These are phyloP conservation scores for Erebia palarica DNA, from an alignment of 2,888 invertebrate species.

Conservation along the genomic window DNA sequence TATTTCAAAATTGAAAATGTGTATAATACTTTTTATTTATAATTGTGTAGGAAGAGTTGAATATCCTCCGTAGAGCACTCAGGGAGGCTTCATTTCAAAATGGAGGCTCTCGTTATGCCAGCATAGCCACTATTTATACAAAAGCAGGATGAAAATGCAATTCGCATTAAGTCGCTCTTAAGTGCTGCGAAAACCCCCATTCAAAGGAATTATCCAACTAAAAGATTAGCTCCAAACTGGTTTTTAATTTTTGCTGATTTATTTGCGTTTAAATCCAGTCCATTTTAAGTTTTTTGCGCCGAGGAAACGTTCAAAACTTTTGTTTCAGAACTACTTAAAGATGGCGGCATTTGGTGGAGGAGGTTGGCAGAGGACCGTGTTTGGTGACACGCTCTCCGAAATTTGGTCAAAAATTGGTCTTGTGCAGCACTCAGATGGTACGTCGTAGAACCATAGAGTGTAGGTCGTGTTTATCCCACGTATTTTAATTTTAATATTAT, in stretches of 20 bases:
- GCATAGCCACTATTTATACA: conserved; percentile 29
- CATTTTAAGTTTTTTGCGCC: neutral
- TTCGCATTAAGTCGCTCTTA: conserved; percentile 35
- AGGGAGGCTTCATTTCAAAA: conserved; percentile 29
- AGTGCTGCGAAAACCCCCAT: conserved; percentile 31
- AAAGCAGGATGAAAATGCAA: conserved; percentile 34
- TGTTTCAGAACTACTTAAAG: neutral
- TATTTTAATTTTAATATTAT: no score
- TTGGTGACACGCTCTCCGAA: no score
- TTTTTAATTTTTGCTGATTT: conserved; percentile 23
- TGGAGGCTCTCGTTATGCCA: conserved; percentile 32
- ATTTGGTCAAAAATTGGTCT: no score
- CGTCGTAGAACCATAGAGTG: no score
- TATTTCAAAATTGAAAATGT: conserved; percentile 5
- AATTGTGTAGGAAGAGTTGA: conserved; percentile 16
- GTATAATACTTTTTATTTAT: conserved; percentile 3
- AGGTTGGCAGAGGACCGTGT: no score
- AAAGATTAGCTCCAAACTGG: conserved; percentile 20
- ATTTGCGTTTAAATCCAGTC: conserved; percentile 12
- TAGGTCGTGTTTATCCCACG: no score
- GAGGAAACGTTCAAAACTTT: neutral
- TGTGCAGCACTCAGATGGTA: no score
- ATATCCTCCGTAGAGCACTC: conserved; percentile 14
- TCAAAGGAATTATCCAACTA: conserved; percentile 29
- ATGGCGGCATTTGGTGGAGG: neutral